A percentile compares a stretch with the other conserved stretches of the same genome.
These are phyloP conservation scores for Morus bassanus DNA, from an alignment of 2,797 vertebrate species.

Conservation along the genomic window DNA sequence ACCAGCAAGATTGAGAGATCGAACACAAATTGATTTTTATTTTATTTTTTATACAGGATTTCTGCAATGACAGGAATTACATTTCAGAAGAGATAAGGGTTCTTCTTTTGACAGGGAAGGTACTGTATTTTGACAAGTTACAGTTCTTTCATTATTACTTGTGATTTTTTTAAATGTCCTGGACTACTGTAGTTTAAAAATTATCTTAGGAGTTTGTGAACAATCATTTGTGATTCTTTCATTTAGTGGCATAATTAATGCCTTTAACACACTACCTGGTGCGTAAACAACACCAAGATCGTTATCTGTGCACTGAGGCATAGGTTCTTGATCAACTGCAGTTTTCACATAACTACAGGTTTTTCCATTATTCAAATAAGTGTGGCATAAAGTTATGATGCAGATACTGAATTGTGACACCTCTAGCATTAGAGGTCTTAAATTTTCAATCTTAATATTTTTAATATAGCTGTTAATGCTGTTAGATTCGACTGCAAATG, in stretches of 20 bases:
- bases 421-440: background rate
- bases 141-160: background rate
- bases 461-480: background rate
- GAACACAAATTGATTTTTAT: background rate
- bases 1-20: background rate
- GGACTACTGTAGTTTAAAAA: background rate
- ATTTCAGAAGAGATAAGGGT: slow-evolving; percentile 90
- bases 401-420: background rate
- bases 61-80: slow-evolving; percentile 94
- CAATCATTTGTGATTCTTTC: background rate
- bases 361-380: background rate
- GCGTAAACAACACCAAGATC: background rate
- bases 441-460: background rate
- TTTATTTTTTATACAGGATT: slow-evolving; percentile 80
- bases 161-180: background rate
- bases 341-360: background rate
- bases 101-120: slow-evolving; percentile 95
- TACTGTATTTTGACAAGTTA: slow-evolving; percentile 64
- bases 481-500: background rate
- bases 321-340: background rate
- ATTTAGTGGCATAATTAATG: background rate
- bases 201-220: background rate
- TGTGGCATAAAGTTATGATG: background rate
- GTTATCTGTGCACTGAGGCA: background rate
- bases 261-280: background rate